Evolutionary conservation across 2,113 vertebrate genomes (phyloP).

Genomic region (Microtus pennsylvanicus): DNA sequence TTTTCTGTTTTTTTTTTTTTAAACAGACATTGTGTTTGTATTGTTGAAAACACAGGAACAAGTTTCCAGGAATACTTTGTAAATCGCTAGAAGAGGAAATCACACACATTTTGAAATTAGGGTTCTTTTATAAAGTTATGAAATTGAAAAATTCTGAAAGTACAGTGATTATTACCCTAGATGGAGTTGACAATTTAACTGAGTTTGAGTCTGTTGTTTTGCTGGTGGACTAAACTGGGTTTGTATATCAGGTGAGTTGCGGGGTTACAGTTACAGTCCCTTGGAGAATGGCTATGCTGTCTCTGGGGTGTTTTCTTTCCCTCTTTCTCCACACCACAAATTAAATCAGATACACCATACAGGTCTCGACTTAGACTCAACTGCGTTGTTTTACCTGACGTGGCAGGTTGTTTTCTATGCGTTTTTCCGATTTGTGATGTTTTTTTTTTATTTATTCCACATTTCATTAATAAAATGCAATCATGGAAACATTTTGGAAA

Average conservation of each 20-base stretch:
- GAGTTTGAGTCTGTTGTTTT: background rate
- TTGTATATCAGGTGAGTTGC: background rate
- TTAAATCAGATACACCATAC: background rate
- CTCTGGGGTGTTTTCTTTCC: rapidly evolving
- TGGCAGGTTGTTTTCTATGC: background rate
- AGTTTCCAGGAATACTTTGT: no score
- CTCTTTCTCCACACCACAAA: background rate
- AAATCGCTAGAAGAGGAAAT: no score
- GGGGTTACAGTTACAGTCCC: background rate
- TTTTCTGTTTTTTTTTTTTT: no score
- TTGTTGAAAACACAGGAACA: no score
- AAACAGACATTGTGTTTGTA: no score
- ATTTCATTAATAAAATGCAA: slow-evolving; percentile 13
- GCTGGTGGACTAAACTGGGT: background rate
- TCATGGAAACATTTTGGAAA: background rate
- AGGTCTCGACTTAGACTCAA: background rate
- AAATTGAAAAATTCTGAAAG: slow-evolving; percentile 49
- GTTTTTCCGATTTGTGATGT: background rate
- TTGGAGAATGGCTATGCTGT: background rate
- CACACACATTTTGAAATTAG: slow-evolving; percentile 46
- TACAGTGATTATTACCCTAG: background rate
- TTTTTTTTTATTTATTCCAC: background rate
- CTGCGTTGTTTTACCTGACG: background rate
- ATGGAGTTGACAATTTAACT: slow-evolving; percentile 40
- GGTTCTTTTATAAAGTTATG: slow-evolving; percentile 40